Conservation (phyloP, 2,113 vertebrate species). For the Verasper variegatus region DNA sequence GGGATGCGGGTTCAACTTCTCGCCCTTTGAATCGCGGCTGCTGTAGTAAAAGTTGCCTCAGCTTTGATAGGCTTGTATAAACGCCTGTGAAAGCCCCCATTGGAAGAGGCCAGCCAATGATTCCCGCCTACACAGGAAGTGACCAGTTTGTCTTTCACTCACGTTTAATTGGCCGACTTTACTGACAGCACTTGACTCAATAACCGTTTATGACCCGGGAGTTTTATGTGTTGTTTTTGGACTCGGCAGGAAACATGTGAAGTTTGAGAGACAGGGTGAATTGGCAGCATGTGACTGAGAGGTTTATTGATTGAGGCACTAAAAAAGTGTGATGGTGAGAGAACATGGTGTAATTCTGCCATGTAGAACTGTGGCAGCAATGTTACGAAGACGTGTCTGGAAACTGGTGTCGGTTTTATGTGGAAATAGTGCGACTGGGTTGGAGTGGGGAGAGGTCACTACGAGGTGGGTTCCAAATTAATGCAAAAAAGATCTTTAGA, state of each 20-base stretch:
- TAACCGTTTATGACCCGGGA: conserved; percentile 60
- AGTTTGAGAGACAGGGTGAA: conserved; percentile 45
- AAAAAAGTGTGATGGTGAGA: conserved; percentile 31
- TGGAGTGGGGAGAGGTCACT: neutral
- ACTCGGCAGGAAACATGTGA: conserved; percentile 44
- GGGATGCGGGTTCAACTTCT: conserved; percentile 46
- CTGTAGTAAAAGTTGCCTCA: conserved; percentile 55
- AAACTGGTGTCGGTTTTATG: conserved; percentile 16
- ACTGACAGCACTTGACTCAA: conserved; percentile 67
- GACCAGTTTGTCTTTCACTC: conserved; percentile 58
- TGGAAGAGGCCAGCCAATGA: conserved; percentile 40
- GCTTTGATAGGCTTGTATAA: conserved; percentile 67
- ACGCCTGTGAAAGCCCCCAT: conserved; percentile 39
- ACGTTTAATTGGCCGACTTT: conserved; percentile 64
- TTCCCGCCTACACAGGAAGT: conserved; percentile 61
- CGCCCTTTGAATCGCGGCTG: conserved; percentile 61
- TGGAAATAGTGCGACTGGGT: neutral
- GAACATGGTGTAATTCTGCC: conserved; percentile 25
- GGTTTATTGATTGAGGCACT: conserved; percentile 57
- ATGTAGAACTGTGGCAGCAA: neutral
- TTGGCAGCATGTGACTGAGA: conserved; percentile 54
- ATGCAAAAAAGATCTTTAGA: neutral
- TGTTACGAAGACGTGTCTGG: neutral
- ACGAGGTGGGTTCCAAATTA: neutral
- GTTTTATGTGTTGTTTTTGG: conserved; percentile 72